A percentile compares a stretch with the other conserved stretches of the same genome.
Conservation (phyloP, 2,113 vertebrate species). For the Ptyas mucosa region DNA sequence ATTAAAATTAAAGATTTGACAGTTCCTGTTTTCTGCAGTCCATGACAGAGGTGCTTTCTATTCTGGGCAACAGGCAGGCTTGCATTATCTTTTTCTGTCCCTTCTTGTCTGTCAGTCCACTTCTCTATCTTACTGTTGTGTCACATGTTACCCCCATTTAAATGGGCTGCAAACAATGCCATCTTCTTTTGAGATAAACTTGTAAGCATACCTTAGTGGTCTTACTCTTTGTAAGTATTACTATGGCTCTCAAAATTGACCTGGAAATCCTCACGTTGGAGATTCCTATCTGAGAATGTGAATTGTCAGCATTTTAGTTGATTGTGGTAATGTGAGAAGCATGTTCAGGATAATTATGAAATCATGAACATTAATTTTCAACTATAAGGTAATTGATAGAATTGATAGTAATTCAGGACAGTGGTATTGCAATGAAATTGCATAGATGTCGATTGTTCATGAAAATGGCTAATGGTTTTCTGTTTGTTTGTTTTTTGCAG, state of each 20-base stretch:
- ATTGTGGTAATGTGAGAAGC: not conserved
- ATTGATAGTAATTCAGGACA: not conserved
- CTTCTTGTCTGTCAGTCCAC: not conserved
- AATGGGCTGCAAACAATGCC: not conserved
- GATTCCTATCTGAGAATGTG: not conserved
- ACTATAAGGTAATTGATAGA: not conserved
- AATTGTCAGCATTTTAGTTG: not conserved
- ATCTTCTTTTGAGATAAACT: not conserved
- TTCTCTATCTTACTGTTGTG: not conserved
- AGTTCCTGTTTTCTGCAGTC: not conserved
- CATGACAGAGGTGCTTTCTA: not conserved
- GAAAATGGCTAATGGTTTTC: conserved; percentile 33
- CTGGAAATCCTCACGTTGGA: not conserved
- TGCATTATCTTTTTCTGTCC: not conserved
- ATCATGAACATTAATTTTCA: not conserved
- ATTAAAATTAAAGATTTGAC: not conserved
- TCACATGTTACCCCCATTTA: not conserved
- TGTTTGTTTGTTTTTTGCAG: conserved; percentile 71
- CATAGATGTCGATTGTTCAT: not conserved
- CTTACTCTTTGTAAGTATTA: not conserved
- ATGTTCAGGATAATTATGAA: not conserved
- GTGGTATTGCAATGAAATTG: not conserved
- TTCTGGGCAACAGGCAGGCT: not conserved
- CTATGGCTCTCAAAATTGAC: not conserved
- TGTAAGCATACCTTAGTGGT: not conserved